phyloP scores from a whole-genome alignment of 1,140 invertebrate species.

The Drosophila baimaii region DNA sequence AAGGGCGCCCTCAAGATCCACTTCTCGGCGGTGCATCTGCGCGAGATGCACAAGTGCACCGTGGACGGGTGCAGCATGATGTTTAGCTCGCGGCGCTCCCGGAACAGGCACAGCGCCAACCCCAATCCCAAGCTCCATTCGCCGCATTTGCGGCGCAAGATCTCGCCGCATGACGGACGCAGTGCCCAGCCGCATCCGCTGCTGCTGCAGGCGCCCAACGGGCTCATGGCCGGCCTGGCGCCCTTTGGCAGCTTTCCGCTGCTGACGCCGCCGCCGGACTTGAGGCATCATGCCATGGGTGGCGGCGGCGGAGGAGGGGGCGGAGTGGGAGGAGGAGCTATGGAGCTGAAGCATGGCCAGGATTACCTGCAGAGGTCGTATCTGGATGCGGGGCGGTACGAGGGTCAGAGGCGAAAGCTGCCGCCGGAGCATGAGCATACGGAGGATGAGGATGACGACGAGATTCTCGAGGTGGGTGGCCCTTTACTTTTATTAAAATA shows the following conservation, averaged over 20 bases:
- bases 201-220: conserved; percentile 89
- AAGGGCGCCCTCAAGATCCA: conserved; percentile 99
- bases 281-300: conserved; percentile 87
- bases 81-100: conserved; percentile 97
- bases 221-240: conserved; percentile 87
- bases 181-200: conserved; percentile 93
- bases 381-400: conserved; percentile 75
- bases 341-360: conserved; percentile 84
- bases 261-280: conserved; percentile 89
- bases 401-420: conserved; percentile 47
- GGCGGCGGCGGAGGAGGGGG: conserved; percentile 76
- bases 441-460: conserved; percentile 52
- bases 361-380: conserved; percentile 80
- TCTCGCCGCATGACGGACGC: conserved; percentile 95
- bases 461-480: conserved; percentile 43
- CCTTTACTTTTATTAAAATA: too few relatives aligned
- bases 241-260: conserved; percentile 91
- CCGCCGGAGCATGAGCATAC: conserved; percentile 20
- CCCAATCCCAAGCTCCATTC: conserved; percentile 99
- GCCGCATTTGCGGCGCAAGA: conserved; percentile 95
- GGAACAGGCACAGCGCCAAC: conserved; percentile 98
- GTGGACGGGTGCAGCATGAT: conserved; percentile 99
- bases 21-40: conserved; percentile 98
- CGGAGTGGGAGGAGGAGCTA: conserved; percentile 87
- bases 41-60: conserved; percentile 99